Percentiles rank a stretch among this genome's conserved stretches.
phyloP scores from a whole-genome alignment of 2,888 invertebrate genomes.

The Ophioninae sp. region DNA sequence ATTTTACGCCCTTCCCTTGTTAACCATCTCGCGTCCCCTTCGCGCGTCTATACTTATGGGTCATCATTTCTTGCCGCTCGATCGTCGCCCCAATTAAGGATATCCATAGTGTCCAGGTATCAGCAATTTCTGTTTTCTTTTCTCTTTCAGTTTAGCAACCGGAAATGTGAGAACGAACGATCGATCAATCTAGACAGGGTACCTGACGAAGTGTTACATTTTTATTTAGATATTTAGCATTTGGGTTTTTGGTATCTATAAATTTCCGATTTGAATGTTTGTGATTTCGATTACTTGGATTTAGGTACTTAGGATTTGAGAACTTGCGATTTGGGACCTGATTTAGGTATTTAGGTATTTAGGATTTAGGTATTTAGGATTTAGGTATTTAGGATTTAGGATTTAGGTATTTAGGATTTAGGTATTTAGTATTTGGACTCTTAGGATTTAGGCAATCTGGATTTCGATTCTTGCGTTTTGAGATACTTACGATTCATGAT shows the following conservation, averaged over 20 bases:
- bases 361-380: neutral
- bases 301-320: neutral
- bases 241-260: neutral
- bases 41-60: slow-evolving; percentile 5
- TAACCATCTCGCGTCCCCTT: slow-evolving; percentile 13
- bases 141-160: slow-evolving; percentile 63
- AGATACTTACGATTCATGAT: too few species aligned
- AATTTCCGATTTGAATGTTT: neutral
- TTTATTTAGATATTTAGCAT: neutral
- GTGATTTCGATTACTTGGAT: neutral
- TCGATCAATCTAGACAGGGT: slow-evolving; percentile 46
- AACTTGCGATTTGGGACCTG: neutral
- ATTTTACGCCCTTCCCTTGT: slow-evolving; percentile 1
- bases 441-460: too few species aligned
- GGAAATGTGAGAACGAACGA: slow-evolving; percentile 37
- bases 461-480: too few species aligned
- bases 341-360: neutral
- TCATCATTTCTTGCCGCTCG: slow-evolving; percentile 12
- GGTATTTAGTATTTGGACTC: too few species aligned
- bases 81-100: slow-evolving; percentile 29
- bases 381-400: neutral
- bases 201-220: neutral
- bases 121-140: slow-evolving; percentile 42
- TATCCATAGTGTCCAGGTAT: neutral
- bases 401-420: too few species aligned